These are phyloP conservation scores for Meghimatium bilineatum DNA, from an alignment of 2,888 invertebrate species.

Conservation along the genomic window DNA sequence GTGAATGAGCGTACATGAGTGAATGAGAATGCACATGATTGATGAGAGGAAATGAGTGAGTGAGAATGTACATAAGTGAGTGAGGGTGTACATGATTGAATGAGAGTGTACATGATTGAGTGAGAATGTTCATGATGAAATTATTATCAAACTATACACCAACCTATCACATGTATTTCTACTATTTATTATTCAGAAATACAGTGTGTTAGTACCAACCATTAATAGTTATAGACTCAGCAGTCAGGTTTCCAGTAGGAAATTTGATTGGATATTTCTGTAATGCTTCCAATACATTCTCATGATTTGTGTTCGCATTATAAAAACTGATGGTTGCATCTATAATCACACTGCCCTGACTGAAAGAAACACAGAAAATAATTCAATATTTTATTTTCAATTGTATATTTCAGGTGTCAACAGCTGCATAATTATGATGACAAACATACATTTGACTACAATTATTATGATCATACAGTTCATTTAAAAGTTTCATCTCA, in stretches of 20 bases:
- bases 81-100: no score
- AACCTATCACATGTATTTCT: not conserved
- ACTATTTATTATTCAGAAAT: not conserved
- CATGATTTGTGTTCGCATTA: not conserved
- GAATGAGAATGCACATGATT: no score
- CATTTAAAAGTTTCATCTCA: no score
- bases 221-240: not conserved
- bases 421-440: no score
- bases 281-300: not conserved
- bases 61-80: no score
- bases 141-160: not conserved
- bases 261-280: not conserved
- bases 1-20: no score
- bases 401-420: no score
- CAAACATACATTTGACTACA: no score
- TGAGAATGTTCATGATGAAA: not conserved
- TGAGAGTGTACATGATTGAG: no score
- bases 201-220: not conserved
- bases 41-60: no score
- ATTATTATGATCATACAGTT: no score
- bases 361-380: not conserved
- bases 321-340: not conserved
- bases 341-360: not conserved
- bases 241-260: not conserved
- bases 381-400: not conserved